Evolutionary conservation across 2,113 vertebrate species (phyloP), one percentile per base, ranked within the genome.

Genomic region (Lutjanus erythropterus): DNA sequence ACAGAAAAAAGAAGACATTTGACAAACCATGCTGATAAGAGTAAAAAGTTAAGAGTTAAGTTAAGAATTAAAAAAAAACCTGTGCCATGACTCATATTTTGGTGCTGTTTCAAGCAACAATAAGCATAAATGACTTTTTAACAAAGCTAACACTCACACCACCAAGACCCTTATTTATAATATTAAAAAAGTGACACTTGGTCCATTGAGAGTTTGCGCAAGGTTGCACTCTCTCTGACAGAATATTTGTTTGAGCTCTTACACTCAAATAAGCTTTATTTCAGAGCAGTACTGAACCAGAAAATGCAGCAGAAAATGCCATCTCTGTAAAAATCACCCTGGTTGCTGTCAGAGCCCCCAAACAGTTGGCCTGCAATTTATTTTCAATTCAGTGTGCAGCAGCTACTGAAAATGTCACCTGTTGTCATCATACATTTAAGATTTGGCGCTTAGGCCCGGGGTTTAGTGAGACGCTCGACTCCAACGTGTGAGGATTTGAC

Each of bases 281-380:
- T 85, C 73, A 78, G 44, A 64, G 70, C 49, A 15, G 55, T 58
- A 16, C 68, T 75, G 81, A 72, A 86, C 55, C 84, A 86, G 53
- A 90, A 86, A 85, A 82, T 61, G 61, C 70, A 78, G 31, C 75
- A 66, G 59, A 76, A 88, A 85, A 87, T 76, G 61, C 42, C 80
- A 81, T 55, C 71, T 0, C 37, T 70, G 42, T 58, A 66, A 78
- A 69, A 84, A 73, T 75, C 69, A 80, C 60, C 69, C 64, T 66
- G 25, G 64, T 39, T 77, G 68, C 71, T 68, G 50, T 75, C 76
- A 65, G 35, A 53, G 68, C 42, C 76, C 50, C 73, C 25, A 67
- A 80, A 82, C 75, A 80, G 60, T 81, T 83, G 80, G 61, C 50
- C 53, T 42, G 55, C 46, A 50, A 82, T 87, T 68, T 79, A 64